Conservation (phyloP, 2,888 invertebrate genomes). For the Drosophila meridiana region DNA sequence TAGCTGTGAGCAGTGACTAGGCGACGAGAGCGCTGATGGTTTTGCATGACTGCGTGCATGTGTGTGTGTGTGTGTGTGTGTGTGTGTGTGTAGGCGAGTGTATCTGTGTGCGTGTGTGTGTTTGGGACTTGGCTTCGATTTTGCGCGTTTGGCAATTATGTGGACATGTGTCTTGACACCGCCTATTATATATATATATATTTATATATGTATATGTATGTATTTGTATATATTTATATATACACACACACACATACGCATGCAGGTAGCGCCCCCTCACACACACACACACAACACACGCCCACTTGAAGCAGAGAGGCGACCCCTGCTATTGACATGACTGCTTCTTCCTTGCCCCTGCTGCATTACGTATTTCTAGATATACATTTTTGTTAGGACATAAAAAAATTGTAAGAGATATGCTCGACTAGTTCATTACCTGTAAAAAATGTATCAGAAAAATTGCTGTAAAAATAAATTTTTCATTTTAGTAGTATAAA, state of each 20-base stretch:
- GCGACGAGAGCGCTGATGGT: conserved; percentile 48
- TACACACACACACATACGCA: conserved; percentile 21
- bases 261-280: conserved; percentile 36
- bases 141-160: conserved; percentile 79
- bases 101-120: conserved; percentile 20
- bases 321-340: conserved; percentile 46
- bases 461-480: neutral
- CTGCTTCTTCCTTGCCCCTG: conserved; percentile 16
- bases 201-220: conserved; percentile 27
- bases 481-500: too few species aligned
- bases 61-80: conserved; percentile 12
- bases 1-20: conserved; percentile 43
- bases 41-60: conserved; percentile 32
- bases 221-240: neutral
- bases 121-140: conserved; percentile 71
- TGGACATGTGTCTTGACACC: conserved; percentile 76
- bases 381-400: conserved; percentile 67
- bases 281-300: conserved; percentile 30
- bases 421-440: conserved; percentile 12
- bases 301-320: conserved; percentile 13
- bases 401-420: neutral
- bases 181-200: conserved; percentile 56
- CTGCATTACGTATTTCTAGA: conserved; percentile 74
- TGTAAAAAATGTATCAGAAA: neutral
- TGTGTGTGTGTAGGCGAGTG: conserved; percentile 17